Evolutionary conservation across 2,113 vertebrate genomes (phyloP).

Genomic region (Tragulus kanchil): DNA sequence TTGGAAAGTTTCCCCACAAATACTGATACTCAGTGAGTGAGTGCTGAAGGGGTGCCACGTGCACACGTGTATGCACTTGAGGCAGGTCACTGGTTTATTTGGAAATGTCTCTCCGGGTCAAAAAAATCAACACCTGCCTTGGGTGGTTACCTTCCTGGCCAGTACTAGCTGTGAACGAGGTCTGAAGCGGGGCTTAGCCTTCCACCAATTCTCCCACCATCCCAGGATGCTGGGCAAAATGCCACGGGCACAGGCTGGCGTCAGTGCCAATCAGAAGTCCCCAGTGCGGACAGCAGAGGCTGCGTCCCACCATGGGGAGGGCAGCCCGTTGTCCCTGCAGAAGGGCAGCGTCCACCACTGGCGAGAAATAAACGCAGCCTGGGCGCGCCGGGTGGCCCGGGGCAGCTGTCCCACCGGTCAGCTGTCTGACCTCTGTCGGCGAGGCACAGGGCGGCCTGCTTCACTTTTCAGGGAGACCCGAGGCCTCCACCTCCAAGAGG

Average conservation of each 20-base stretch:
- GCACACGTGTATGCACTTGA: not conserved
- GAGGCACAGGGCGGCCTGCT: fast-evolving
- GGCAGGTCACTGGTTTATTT: not conserved
- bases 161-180: not conserved
- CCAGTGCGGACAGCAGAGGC: not conserved
- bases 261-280: not conserved
- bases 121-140: not conserved
- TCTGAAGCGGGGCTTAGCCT: not conserved
- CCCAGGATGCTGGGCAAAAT: not conserved
- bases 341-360: not conserved
- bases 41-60: not conserved
- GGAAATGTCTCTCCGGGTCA: not conserved
- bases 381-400: not conserved
- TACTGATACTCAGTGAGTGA: too few relatives aligned
- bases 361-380: not conserved
- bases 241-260: not conserved
- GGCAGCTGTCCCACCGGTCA: not conserved
- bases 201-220: not conserved
- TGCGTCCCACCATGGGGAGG: not conserved
- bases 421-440: not conserved
- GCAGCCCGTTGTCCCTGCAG: not conserved
- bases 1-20: not conserved
- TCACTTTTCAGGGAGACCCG: constrained; percentile 43
- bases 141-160: not conserved
- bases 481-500: not conserved